A percentile compares a stretch with the other conserved stretches of the same genome.
phyloP scores from a whole-genome alignment of 2,797 vertebrate genomes.

The Myotis pilosus region DNA sequence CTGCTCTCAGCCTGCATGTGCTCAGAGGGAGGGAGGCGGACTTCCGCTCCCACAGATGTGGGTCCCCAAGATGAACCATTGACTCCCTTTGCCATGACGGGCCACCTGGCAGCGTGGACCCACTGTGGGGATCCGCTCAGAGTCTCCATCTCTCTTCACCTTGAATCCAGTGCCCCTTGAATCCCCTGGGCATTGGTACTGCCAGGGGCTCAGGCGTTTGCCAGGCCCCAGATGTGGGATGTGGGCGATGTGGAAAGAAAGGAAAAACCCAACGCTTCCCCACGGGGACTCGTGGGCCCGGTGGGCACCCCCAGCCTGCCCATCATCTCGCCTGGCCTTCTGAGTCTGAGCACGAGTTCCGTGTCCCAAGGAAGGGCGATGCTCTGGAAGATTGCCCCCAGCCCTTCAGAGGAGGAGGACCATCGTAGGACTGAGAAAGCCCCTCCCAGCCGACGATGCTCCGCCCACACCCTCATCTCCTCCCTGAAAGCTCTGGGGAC shows the following conservation, averaged over 20 bases:
- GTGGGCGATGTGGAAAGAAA: neutral
- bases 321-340: neutral
- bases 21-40: neutral
- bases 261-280: no score
- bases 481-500: no score
- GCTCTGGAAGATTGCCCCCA: neutral
- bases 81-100: fast-evolving
- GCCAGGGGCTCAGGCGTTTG: neutral
- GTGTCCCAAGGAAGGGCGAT: neutral
- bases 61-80: fast-evolving
- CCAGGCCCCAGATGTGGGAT: neutral
- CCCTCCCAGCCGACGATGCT: neutral
- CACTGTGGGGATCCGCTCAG: neutral
- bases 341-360: neutral
- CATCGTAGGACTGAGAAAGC: neutral
- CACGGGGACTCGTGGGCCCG: fast-evolving
- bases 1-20: neutral
- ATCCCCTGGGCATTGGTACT: no score
- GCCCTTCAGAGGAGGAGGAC: neutral
- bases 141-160: neutral
- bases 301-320: neutral
- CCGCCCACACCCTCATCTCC: neutral
- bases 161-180: neutral
- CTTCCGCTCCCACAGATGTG: neutral
- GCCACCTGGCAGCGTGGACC: neutral